These are phyloP conservation scores for Eucera pruinosa DNA, from an alignment of 2,888 invertebrate genomes.

Conservation along the genomic window DNA sequence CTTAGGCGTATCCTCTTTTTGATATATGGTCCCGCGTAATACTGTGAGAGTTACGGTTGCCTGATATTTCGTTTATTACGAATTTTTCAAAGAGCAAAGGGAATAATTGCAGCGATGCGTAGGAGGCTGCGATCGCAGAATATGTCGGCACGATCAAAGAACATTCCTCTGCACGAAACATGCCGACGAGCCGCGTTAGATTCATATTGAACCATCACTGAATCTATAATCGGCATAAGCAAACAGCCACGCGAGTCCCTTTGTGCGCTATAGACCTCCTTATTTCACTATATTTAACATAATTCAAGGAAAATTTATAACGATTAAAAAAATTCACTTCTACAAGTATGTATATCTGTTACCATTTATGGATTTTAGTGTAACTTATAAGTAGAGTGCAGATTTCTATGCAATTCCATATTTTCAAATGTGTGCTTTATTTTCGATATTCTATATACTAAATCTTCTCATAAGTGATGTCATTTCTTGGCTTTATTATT, in stretches of 20 bases:
- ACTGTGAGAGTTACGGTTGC: neutral
- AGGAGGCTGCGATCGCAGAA: constrained; percentile 61
- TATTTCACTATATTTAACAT: neutral
- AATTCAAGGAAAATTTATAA: neutral
- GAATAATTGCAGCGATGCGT: constrained; percentile 43
- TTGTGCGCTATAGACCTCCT: neutral
- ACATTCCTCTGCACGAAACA: constrained; percentile 76
- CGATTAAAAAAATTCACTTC: neutral
- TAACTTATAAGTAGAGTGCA: no score
- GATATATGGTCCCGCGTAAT: constrained; percentile 4
- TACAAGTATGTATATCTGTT: no score
- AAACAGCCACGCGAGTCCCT: constrained; percentile 1
- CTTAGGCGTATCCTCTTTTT: constrained; percentile 19
- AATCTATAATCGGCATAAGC: constrained; percentile 41
- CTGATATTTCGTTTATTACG: constrained; percentile 39
- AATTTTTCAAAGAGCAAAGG: constrained; percentile 38
- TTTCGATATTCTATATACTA: no score
- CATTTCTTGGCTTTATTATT: no score
- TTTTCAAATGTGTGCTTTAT: no score
- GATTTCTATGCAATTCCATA: no score
- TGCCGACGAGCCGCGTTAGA: constrained; percentile 61
- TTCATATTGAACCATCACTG: constrained; percentile 61
- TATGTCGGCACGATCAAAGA: constrained; percentile 77
- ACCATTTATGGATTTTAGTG: no score
- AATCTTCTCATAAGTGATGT: no score